Conservation (phyloP, 2,113 vertebrate species). For the Aegithalos caudatus region DNA sequence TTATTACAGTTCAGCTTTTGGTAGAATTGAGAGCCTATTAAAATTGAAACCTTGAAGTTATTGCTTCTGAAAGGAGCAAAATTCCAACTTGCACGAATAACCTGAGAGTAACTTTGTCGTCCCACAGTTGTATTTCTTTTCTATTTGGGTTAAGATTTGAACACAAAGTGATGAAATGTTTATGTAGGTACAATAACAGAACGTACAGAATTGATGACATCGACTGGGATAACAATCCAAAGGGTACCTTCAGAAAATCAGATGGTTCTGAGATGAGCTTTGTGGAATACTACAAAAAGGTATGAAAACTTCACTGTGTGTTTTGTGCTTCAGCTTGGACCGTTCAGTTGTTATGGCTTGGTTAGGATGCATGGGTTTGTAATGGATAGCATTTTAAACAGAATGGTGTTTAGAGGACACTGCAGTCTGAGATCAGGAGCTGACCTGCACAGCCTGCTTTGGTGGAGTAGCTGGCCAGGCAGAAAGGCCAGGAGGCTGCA, state of each 20-base stretch:
- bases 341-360: background rate
- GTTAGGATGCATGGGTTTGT: background rate
- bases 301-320: slow-evolving; percentile 36
- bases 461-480: background rate
- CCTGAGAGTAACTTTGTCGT: background rate
- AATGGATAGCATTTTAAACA: background rate
- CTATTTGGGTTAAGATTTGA: background rate
- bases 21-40: background rate
- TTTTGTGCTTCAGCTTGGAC: background rate
- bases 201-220: slow-evolving; percentile 93
- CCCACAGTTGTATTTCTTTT: background rate
- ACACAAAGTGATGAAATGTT: background rate
- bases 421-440: background rate
- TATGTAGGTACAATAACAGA: slow-evolving; percentile 91
- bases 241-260: slow-evolving; percentile 83
- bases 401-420: background rate
- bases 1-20: background rate
- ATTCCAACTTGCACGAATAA: background rate
- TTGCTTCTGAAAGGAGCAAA: background rate
- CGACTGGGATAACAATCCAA: slow-evolving; percentile 88
- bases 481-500: background rate
- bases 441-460: background rate
- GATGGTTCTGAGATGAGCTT: slow-evolving; percentile 84
- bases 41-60: background rate
- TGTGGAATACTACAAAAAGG: slow-evolving; percentile 85